Evolutionary conservation across 1,140 invertebrate species (phyloP), one percentile per base, ranked within the genome.

Genomic region (Acromyrmex heyeri): DNA sequence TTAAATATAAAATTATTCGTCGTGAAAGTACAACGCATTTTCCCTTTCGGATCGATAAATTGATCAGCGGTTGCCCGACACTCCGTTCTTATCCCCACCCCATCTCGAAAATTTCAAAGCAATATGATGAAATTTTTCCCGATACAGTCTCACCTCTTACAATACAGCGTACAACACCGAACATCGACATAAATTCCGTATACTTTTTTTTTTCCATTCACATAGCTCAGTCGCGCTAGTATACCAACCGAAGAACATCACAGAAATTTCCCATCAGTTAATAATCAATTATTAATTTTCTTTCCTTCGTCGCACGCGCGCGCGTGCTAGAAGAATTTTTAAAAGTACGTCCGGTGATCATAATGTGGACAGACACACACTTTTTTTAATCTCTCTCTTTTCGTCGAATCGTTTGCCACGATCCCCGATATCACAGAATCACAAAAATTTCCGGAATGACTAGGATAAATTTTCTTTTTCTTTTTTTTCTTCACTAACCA

Each of bases 231-330:
- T 92, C 90, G 65, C 87, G 91, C 88, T 93, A 95, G 92, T 91
- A 93, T 93, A 94, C 90, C 87, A 93, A 95, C 92, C 93, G 92
- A 95, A 95, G 92, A 91, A 95, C 95, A 95, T 95, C 95, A 95
- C 95, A 95, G 95, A 95, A 83, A 95, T 94, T 95, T 94, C 86
- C 91, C 91, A 94, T 86, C 82, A 83, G 27, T 83, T 73, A 75
- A 81, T 88, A 88, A 90, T 85, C 82, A 90, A 90, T 90, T 79
- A 86, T 90, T 48, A 90, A 81, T 64, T 86, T 88, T 55, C 57
- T 83, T 75, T 75, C 14, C 18, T 61, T 76, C 78, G 30, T 69
- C n/a, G 38, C 38, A 7, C 8, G 38, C 38, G 38, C 38, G 8
- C 38, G 10, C 38, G 8, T 48, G 62, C 70, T 87, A 30, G 55